A percentile compares a stretch with the other conserved stretches of the same genome.
These are phyloP conservation scores for Pampus argenteus DNA, from an alignment of 2,797 vertebrate species.

Conservation along the genomic window DNA sequence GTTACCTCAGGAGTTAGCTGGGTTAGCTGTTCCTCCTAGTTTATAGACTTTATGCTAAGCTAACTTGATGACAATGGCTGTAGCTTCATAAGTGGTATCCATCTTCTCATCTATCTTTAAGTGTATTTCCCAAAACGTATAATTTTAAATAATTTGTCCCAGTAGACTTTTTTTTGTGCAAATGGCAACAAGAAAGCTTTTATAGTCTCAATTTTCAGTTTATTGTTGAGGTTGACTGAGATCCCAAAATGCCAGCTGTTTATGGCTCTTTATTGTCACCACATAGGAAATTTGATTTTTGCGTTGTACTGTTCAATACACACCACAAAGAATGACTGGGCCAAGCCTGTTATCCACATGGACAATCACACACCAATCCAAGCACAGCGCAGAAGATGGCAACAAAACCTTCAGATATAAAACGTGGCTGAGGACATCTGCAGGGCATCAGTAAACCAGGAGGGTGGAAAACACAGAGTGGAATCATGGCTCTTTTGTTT, in stretches of 20 bases:
- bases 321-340: slow-evolving; percentile 19
- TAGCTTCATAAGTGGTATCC: not conserved
- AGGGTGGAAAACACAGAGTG: slow-evolving; percentile 44
- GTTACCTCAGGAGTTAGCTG: not conserved
- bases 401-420: slow-evolving; percentile 47
- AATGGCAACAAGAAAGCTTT: not conserved
- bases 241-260: slow-evolving; percentile 6
- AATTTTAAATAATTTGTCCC: not conserved
- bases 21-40: not conserved
- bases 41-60: not conserved
- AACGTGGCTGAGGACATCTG: slow-evolving; percentile 64
- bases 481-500: slow-evolving; percentile 60
- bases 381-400: slow-evolving; percentile 33
- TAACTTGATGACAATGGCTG: not conserved
- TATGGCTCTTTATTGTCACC: slow-evolving; percentile 38
- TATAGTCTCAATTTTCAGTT: slow-evolving; percentile 10
- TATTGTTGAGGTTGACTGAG: slow-evolving; percentile 14
- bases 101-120: not conserved
- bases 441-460: slow-evolving; percentile 69
- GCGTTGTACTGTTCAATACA: slow-evolving; percentile 43
- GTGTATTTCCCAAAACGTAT: not conserved
- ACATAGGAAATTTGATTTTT: slow-evolving; percentile 44
- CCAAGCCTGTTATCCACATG: slow-evolving; percentile 40
- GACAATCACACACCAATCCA: slow-evolving; percentile 33
- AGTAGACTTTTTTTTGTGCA: not conserved